phyloP scores from a whole-genome alignment of 2,888 invertebrate genomes.

The Aporophyla lueneburgensis region DNA sequence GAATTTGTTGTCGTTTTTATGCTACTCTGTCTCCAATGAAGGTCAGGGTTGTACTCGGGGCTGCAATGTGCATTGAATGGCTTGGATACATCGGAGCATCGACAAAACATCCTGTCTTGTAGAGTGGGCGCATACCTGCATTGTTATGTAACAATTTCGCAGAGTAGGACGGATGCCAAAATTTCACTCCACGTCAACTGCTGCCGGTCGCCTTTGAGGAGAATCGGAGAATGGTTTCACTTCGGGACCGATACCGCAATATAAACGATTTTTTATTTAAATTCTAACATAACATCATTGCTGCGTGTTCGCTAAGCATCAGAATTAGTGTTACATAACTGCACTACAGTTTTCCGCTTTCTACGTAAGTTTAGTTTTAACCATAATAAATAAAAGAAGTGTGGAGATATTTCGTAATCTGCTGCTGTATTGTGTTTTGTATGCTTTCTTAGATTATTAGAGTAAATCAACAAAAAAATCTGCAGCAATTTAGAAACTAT shows the following conservation, averaged over 20 bases:
- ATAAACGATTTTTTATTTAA: slow-evolving; percentile 47
- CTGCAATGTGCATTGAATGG: slow-evolving; percentile 42
- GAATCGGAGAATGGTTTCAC: slow-evolving; percentile 60
- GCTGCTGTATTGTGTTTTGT: neutral
- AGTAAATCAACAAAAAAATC: slow-evolving; percentile 13
- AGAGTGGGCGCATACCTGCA: slow-evolving; percentile 83
- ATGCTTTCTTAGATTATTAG: slow-evolving; percentile 6
- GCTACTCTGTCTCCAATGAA: slow-evolving; percentile 34
- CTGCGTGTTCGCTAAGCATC: slow-evolving; percentile 54
- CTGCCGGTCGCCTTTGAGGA: slow-evolving; percentile 64
- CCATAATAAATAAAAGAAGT: slow-evolving; percentile 32
- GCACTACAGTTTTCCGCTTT: slow-evolving; percentile 62
- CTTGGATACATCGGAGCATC: slow-evolving; percentile 61
- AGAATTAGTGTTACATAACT: slow-evolving; percentile 59
- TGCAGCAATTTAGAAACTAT: neutral
- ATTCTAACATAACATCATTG: slow-evolving; percentile 39
- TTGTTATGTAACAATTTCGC: slow-evolving; percentile 86
- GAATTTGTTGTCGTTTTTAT: slow-evolving; percentile 35
- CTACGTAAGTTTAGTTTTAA: slow-evolving; percentile 50
- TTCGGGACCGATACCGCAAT: slow-evolving; percentile 63
- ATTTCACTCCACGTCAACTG: slow-evolving; percentile 77
- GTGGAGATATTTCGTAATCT: slow-evolving; percentile 28
- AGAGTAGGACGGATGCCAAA: slow-evolving; percentile 85
- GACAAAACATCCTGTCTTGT: slow-evolving; percentile 68
- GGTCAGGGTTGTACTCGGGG: slow-evolving; percentile 51